Base-by-base conservation (phyloP, 2,888 invertebrate genomes). In the Dicyrtoma fusca region DNA sequence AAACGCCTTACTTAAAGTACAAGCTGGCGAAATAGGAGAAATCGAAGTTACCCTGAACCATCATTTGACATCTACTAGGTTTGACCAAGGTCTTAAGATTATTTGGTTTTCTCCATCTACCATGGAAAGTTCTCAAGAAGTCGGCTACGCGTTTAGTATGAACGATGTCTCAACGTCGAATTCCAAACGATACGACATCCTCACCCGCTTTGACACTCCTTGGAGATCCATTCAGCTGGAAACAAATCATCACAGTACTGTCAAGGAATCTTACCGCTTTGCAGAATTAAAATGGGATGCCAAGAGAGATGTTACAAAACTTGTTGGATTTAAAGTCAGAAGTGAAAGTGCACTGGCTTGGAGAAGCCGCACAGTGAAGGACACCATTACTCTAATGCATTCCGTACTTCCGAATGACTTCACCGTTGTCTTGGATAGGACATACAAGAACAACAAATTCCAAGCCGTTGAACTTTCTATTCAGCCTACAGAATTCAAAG, bases 221-320 rank as follows among this genome's bases (percentile, higher is more conserved):
- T 79, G 76, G 71, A 78, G 82, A 57, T 78, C 81, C 2, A 76
- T 82, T 17, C 74, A 80, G 57, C 53, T 81, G 10, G 73, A 77
- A 11, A 65, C 64, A 10, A 68, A 70, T 10, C 44, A 34, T 6
- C 34, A 19, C n/a, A 21, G 11, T 11, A 63, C 25, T 13, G 72
- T 68, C 14, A 75, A 75, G 51, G 65, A 69, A 69, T 45, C 49
- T 19, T 25, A 42, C 13, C n/a, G 55, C 11, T 66, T 45, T 34
- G 65, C 74, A 6, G 76, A 76, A 10, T 75, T 82, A n/a, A 75
- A 79, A 42, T 82, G 82, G 82, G 82, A 82, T 73, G 81, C 80
- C 0, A 65, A 74, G 10, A 53, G 73, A 14, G 78, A 82, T 71
- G 68, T 71, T 5, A 74, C 23, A 49, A 82, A 82, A 69, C 69